Percentiles rank a stretch among this genome's conserved stretches.
Evolutionary conservation across 2,888 invertebrate genomes (phyloP).

Genomic region (Panorpa germanica): DNA sequence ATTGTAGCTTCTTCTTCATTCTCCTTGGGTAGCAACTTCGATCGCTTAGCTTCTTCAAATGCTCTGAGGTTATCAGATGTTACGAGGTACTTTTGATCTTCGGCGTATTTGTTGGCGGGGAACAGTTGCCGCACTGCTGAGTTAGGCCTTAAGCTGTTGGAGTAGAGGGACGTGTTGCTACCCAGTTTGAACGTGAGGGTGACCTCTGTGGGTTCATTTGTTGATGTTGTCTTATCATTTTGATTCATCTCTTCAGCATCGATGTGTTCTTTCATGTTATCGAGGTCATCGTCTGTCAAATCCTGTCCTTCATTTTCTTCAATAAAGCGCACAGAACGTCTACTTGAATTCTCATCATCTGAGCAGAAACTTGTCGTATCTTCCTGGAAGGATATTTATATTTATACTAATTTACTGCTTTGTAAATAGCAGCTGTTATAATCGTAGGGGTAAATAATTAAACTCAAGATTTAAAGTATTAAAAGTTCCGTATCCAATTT

Average conservation of each 20-base stretch:
- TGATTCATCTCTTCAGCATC: slow-evolving; percentile 19
- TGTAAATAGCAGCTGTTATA: not conserved
- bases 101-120: slow-evolving; percentile 38
- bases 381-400: no score
- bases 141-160: slow-evolving; percentile 43
- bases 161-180: slow-evolving; percentile 30
- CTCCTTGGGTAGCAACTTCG: slow-evolving; percentile 24
- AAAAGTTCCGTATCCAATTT: no score
- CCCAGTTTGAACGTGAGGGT: slow-evolving; percentile 35
- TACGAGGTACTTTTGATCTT: slow-evolving; percentile 32
- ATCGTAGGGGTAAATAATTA: slow-evolving; percentile 1
- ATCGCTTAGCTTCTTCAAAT: slow-evolving; percentile 42
- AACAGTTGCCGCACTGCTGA: slow-evolving; percentile 74
- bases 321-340: slow-evolving; percentile 45
- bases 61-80: slow-evolving; percentile 60
- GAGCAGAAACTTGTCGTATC: slow-evolving; percentile 23
- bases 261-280: slow-evolving; percentile 14
- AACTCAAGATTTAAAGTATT: no score
- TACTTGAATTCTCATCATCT: slow-evolving; percentile 30
- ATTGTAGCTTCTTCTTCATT: slow-evolving; percentile 46
- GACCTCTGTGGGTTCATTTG: slow-evolving; percentile 26
- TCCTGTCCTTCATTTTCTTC: slow-evolving; percentile 23
- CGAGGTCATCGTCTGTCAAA: slow-evolving; percentile 10
- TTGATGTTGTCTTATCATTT: slow-evolving; percentile 15
- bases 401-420: slow-evolving; percentile 13